A percentile compares a stretch with the other conserved stretches of the same genome.
phyloP scores from a whole-genome alignment of 2,797 vertebrate genomes.

The Gymnopithys bicolor region DNA sequence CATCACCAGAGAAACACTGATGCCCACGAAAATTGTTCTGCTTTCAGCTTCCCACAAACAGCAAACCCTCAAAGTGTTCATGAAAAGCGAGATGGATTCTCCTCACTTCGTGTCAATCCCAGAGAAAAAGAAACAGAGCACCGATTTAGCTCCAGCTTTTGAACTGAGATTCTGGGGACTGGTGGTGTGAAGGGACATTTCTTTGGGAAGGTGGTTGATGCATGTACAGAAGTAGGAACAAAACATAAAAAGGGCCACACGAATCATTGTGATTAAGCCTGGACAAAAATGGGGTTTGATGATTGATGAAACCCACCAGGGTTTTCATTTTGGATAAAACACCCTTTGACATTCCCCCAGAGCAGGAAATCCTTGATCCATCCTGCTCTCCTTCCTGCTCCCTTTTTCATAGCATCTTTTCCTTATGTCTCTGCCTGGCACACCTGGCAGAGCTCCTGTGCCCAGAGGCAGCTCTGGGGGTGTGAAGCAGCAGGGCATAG shows the following conservation, averaged over 20 bases:
- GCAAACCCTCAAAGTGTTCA: neutral
- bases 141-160: neutral
- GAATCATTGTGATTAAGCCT: neutral
- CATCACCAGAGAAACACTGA: neutral
- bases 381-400: neutral
- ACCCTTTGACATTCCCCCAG: neutral
- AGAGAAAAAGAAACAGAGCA: neutral
- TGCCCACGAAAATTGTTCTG: neutral
- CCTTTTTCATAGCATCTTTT: neutral
- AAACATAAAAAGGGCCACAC: neutral
- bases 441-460: neutral
- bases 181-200: neutral
- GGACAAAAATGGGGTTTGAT: neutral
- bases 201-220: neutral
- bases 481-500: neutral
- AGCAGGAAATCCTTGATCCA: neutral
- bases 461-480: neutral
- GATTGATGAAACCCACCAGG: neutral
- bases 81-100: neutral
- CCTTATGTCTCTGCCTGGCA: neutral
- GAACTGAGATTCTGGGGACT: neutral
- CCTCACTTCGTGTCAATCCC: neutral
- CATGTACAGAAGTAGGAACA: rapidly evolving
- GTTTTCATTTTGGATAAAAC: neutral
- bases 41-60: neutral